A percentile compares a stretch with the other conserved stretches of the same genome.
Evolutionary conservation across 2,113 vertebrate species (phyloP).

Genomic region (Panthera tigris): DNA sequence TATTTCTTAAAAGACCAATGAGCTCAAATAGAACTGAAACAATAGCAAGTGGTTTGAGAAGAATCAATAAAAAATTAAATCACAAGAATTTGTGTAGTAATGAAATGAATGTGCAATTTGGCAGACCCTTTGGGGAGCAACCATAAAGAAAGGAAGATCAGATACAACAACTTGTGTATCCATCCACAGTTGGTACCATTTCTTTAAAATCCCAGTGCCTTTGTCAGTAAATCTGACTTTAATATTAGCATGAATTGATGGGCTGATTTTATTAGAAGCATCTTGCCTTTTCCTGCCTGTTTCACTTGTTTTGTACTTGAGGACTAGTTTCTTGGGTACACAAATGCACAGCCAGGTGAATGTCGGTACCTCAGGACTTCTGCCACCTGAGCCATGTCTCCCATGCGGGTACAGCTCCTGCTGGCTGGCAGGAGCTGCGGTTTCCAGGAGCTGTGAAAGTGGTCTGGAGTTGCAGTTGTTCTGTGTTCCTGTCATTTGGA

Average conservation of each 20-base stretch:
- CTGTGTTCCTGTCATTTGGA: neutral
- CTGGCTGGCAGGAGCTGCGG: neutral
- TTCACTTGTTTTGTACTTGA: neutral
- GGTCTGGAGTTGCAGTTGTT: neutral
- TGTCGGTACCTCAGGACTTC: neutral
- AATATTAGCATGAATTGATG: neutral
- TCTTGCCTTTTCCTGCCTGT: neutral
- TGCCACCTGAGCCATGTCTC: neutral
- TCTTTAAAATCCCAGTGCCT: neutral
- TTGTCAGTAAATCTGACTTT: neutral
- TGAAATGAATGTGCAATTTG: neutral
- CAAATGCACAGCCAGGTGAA: neutral
- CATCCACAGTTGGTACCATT: neutral
- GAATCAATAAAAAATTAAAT: neutral
- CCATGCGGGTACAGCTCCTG: neutral
- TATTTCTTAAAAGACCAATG: neutral
- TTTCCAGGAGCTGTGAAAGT: neutral
- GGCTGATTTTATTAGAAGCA: neutral
- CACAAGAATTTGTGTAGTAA: neutral
- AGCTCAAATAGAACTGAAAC: constrained; percentile 6
- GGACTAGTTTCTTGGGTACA: neutral
- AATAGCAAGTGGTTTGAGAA: neutral
- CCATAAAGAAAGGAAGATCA: neutral
- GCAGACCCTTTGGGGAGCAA: neutral
- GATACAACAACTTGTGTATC: neutral